Evolutionary conservation across 2,888 invertebrate genomes (phyloP).

Genomic region (Ellobium chinense): DNA sequence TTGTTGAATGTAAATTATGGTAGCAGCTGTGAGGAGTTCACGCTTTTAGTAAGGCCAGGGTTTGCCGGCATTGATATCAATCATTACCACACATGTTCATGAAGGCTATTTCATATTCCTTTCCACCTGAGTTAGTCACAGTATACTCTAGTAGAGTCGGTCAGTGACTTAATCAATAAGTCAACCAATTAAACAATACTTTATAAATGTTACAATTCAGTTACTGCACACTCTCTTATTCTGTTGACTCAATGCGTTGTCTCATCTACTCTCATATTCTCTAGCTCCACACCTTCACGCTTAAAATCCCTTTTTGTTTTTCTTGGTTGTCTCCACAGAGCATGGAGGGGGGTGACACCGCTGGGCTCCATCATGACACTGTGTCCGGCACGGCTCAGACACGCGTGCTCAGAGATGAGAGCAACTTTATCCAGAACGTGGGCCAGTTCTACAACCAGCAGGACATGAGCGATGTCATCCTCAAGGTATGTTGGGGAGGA

Average conservation of each 20-base stretch:
- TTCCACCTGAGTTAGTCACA: too few relatives aligned
- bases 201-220: too few relatives aligned
- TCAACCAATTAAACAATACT: too few relatives aligned
- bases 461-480: constrained; percentile 74
- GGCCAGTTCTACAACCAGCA: constrained; percentile 76
- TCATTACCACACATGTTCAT: too few relatives aligned
- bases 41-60: too few relatives aligned
- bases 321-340: neutral
- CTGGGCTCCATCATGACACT: constrained; percentile 5
- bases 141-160: too few relatives aligned
- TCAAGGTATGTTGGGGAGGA: constrained; percentile 53
- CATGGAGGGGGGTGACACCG: neutral
- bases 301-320: neutral
- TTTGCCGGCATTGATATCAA: too few relatives aligned
- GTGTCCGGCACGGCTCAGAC: constrained; percentile 30
- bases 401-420: constrained; percentile 72
- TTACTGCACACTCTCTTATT: neutral
- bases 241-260: neutral
- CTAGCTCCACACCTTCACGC: neutral
- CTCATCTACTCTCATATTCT: neutral
- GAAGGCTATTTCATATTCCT: too few relatives aligned
- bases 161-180: too few relatives aligned
- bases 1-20: too few relatives aligned
- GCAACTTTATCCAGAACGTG: constrained; percentile 75
- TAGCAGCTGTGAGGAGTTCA: too few relatives aligned